phyloP scores from a whole-genome alignment of 2,797 vertebrate species.

The Anabacerthia variegaticeps region DNA sequence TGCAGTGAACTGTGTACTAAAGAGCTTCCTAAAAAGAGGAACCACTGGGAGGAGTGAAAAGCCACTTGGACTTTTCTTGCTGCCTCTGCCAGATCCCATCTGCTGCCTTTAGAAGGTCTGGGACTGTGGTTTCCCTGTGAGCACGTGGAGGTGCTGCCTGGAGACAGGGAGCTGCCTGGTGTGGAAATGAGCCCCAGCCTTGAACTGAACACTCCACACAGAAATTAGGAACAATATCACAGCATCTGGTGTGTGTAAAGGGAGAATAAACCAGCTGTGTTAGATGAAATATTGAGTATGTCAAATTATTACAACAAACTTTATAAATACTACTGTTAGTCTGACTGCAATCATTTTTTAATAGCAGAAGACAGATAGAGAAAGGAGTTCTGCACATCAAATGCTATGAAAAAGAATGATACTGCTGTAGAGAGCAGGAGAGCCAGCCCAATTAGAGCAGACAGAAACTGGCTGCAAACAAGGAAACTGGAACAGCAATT shows the following conservation, averaged over 20 bases:
- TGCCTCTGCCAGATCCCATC: not conserved
- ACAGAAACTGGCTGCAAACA: not conserved
- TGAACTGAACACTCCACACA: not conserved
- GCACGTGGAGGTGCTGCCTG: not conserved
- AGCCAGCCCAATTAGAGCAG: not conserved
- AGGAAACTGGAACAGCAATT: not conserved
- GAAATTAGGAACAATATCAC: not conserved
- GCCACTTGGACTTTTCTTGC: conserved; percentile 45
- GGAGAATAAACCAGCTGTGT: not conserved
- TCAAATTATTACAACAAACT: conserved; percentile 28
- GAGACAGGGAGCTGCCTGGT: not conserved
- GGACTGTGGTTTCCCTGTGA: not conserved
- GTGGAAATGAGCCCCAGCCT: not conserved
- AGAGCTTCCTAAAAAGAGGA: not conserved
- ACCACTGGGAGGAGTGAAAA: not conserved
- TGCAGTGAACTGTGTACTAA: not conserved
- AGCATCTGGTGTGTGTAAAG: not conserved
- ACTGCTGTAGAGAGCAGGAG: not conserved
- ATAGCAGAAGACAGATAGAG: not conserved
- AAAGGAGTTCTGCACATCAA: not conserved
- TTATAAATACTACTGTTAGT: conserved; percentile 5
- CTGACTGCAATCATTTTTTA: not conserved
- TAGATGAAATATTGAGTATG: conserved; percentile 27
- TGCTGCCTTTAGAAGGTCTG: conserved; percentile 4
- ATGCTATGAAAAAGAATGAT: not conserved